phyloP scores from a whole-genome alignment of 2,113 vertebrate genomes.

The Machaerirhynchus nigripectus region DNA sequence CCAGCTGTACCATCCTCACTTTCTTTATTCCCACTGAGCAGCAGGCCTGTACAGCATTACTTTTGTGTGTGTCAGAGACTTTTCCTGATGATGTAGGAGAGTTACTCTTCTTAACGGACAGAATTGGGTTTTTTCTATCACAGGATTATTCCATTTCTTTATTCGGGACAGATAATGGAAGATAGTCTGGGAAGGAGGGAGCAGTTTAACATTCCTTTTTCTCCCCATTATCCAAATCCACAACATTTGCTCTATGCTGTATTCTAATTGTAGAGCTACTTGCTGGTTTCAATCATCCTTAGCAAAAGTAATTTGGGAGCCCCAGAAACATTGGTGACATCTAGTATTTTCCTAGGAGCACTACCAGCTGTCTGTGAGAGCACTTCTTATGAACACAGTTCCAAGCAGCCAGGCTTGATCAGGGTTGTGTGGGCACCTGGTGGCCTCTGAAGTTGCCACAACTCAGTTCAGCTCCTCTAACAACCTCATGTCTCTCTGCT shows the following conservation, averaged over 20 bases:
- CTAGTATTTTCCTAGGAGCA: neutral
- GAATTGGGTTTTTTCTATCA: neutral
- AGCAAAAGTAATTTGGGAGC: neutral
- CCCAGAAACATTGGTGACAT: neutral
- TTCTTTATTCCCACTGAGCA: neutral
- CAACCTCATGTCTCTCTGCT: neutral
- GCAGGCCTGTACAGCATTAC: fast-evolving
- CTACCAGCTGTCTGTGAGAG: neutral
- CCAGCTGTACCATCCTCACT: neutral
- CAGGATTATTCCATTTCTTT: neutral
- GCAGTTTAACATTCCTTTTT: neutral
- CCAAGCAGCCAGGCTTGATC: neutral
- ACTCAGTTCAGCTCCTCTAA: neutral
- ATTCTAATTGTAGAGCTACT: neutral
- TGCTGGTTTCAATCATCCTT: neutral
- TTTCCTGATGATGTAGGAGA: neutral
- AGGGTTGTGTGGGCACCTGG: neutral
- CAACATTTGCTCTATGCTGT: neutral
- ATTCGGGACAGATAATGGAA: neutral
- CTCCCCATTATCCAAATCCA: neutral
- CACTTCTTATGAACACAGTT: neutral
- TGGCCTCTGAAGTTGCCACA: neutral
- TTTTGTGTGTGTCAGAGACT: neutral
- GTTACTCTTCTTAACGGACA: neutral
- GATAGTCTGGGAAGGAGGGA: neutral